These are phyloP conservation scores for Typhlichthys eigenmanni DNA, from an alignment of 2,797 vertebrate genomes.

Conservation along the genomic window DNA sequence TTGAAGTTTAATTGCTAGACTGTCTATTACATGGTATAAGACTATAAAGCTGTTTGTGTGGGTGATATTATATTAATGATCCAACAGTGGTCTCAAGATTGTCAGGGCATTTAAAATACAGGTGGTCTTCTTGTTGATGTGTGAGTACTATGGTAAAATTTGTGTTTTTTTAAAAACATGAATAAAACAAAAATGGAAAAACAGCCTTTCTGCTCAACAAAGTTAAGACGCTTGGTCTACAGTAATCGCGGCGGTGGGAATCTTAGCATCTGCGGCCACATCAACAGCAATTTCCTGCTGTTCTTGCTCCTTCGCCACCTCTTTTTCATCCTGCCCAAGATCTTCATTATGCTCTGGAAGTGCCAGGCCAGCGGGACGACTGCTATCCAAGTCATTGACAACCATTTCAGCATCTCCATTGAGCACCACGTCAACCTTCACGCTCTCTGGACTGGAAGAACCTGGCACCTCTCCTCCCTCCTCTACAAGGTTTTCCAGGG, in stretches of 20 bases:
- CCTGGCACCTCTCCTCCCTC: slow-evolving; percentile 47
- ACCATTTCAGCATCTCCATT: slow-evolving; percentile 55
- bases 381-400: slow-evolving; percentile 55
- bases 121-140: not conserved
- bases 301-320: slow-evolving; percentile 46
- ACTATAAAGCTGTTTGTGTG: not conserved
- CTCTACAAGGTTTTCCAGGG: slow-evolving; percentile 50
- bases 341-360: slow-evolving; percentile 64
- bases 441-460: slow-evolving; percentile 47
- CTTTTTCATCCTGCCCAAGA: slow-evolving; percentile 53
- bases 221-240: slow-evolving; percentile 72
- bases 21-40: slow-evolving; percentile 9
- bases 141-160: not conserved
- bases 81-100: slow-evolving; percentile 3
- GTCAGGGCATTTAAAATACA: slow-evolving; percentile 17
- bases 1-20: not conserved
- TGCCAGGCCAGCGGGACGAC: slow-evolving; percentile 57
- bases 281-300: slow-evolving; percentile 48
- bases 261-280: slow-evolving; percentile 37
- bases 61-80: slow-evolving; percentile 17
- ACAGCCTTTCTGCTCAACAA: slow-evolving; percentile 25
- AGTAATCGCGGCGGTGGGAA: slow-evolving; percentile 45
- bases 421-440: slow-evolving; percentile 55
- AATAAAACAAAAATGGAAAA: slow-evolving; percentile 22
- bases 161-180: slow-evolving; percentile 4